A percentile compares a stretch with the other conserved stretches of the same genome.
phyloP scores from a whole-genome alignment of 1,140 invertebrate genomes.

The Drosophila dunni region DNA sequence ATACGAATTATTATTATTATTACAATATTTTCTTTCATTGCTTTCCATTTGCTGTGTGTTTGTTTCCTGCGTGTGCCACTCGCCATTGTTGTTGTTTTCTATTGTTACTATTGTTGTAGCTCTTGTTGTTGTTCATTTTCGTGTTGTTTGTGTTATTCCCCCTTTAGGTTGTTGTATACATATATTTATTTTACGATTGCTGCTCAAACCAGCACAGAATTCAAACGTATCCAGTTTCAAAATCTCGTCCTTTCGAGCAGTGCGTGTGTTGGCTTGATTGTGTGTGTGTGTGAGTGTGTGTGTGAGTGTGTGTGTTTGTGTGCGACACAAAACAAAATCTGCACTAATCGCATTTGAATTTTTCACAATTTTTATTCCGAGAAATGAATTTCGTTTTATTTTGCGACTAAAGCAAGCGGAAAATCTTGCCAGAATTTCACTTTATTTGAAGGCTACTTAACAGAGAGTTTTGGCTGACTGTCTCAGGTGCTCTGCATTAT shows the following conservation, averaged over 20 bases:
- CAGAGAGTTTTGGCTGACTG: conserved; percentile 1
- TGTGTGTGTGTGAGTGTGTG: conserved; percentile 1
- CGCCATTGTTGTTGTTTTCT: conserved; percentile 18
- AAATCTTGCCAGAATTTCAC: conserved; percentile 5
- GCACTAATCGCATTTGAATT: conserved; percentile 76
- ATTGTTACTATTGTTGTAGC: conserved; percentile 1
- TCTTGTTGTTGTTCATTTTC: conserved; percentile 16
- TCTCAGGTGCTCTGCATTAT: conserved; percentile 30
- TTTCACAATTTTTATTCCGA: conserved; percentile 34
- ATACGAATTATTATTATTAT: conserved; percentile 74
- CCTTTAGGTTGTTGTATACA: conserved; percentile 12
- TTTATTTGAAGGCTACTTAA: conserved; percentile 12
- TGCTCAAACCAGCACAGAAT: conserved; percentile 1
- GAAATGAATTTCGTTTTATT: conserved; percentile 69
- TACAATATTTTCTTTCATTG: conserved; percentile 68
- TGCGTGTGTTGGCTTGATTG: conserved; percentile 8
- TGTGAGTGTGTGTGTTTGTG: conserved; percentile 4
- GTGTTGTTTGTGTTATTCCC: not conserved
- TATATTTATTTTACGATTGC: conserved; percentile 38
- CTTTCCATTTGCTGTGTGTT: conserved; percentile 28
- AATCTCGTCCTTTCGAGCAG: conserved; percentile 7
- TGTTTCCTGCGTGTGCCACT: conserved; percentile 24
- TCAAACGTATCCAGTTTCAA: conserved; percentile 24
- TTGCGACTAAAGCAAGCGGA: conserved; percentile 36
- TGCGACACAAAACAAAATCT: conserved; percentile 60